Percentiles rank a stretch among this genome's conserved stretches.
Conservation (phyloP, 1,140 invertebrate genomes). For the Ceratitis capitata region DNA sequence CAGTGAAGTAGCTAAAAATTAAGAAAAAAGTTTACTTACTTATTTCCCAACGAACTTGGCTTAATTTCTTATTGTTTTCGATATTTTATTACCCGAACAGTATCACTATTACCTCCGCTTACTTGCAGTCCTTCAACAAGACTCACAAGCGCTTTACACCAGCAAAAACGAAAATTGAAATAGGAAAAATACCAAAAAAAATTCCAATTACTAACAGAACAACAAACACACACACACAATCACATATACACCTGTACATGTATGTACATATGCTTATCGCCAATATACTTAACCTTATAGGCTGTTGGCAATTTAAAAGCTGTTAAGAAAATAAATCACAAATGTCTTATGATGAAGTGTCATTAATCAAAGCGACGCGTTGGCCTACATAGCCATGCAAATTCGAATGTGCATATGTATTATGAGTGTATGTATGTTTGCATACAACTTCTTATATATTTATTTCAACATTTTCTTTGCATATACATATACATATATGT, state of each 20-base stretch:
- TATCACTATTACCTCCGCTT: not conserved
- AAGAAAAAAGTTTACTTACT: not conserved
- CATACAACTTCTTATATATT: too few relatives aligned
- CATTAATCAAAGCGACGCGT: not conserved
- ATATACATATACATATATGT: not conserved
- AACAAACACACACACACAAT: too few relatives aligned
- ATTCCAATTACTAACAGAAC: not conserved
- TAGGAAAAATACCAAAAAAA: not conserved
- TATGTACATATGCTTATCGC: too few relatives aligned
- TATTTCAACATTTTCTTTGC: too few relatives aligned
- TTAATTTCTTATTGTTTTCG: not conserved
- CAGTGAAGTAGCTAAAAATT: not conserved
- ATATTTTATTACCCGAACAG: not conserved
- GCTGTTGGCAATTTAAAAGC: conserved; percentile 17
- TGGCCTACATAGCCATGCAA: not conserved
- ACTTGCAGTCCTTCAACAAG: not conserved
- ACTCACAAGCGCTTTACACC: not conserved
- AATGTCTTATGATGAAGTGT: not conserved
- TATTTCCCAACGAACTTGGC: too few relatives aligned
- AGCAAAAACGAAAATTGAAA: too few relatives aligned
- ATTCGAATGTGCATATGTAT: not conserved
- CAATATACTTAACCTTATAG: not conserved
- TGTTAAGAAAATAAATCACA: conserved; percentile 27
- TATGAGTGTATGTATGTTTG: not conserved
- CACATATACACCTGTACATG: too few relatives aligned